Conservation (phyloP, 2,797 vertebrate genomes). For the Pelobates cultripes region DNA sequence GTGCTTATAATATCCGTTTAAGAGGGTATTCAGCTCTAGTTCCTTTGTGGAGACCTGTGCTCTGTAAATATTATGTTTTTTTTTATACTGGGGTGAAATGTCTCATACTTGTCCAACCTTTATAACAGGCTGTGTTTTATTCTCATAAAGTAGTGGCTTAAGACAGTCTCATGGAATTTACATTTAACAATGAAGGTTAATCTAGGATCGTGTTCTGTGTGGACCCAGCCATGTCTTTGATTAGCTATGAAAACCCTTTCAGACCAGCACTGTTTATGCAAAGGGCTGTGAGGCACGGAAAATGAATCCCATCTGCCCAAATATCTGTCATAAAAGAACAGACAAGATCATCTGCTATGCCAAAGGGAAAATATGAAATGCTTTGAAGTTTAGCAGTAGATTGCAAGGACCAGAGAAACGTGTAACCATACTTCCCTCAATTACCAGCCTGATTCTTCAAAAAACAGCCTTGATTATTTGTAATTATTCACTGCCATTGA, state of each 20-base stretch:
- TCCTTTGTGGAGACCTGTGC: too few species aligned
- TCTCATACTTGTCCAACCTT: too few species aligned
- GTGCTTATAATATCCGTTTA: too few species aligned
- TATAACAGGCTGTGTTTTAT: too few species aligned
- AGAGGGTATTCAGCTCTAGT: too few species aligned
- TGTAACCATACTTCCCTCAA: background rate
- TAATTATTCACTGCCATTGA: too few species aligned
- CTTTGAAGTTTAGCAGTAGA: conserved; percentile 33
- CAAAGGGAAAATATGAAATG: background rate
- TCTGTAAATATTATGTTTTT: too few species aligned
- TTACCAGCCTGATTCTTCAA: background rate
- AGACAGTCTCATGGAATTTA: conserved; percentile 7
- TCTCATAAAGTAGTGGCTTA: too few species aligned
- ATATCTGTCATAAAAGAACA: background rate
- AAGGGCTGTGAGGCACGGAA: conserved; percentile 24
- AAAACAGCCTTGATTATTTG: background rate
- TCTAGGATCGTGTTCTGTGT: background rate
- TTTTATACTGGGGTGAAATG: too few species aligned
- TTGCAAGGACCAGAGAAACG: background rate
- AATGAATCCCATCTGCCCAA: conserved; percentile 39
- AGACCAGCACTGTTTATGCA: conserved; percentile 22
- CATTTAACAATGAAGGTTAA: background rate
- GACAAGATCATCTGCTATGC: conserved; percentile 16
- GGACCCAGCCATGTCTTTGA: conserved; percentile 18
- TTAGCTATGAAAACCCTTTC: conserved; percentile 15